A percentile compares a stretch with the other conserved stretches of the same genome.
Evolutionary conservation across 2,113 vertebrate genomes (phyloP).

Genomic region (Tenrec ecaudatus): DNA sequence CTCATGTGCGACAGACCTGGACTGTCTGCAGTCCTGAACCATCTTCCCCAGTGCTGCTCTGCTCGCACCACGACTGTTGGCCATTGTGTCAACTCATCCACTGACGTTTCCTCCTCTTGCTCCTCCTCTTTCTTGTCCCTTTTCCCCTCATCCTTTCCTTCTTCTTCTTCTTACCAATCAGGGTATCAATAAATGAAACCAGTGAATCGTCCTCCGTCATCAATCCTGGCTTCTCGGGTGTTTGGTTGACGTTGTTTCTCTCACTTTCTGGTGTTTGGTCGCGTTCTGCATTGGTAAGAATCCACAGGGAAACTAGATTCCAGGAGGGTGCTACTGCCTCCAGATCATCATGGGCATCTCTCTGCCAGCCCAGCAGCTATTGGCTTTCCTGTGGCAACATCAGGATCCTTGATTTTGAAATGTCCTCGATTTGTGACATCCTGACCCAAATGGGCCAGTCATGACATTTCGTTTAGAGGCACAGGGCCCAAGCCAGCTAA

Average conservation of each 20-base stretch:
- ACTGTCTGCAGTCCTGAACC: neutral
- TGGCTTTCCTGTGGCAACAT: neutral
- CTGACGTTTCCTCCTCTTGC: neutral
- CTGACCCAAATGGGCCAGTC: neutral
- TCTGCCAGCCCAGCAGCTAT: neutral
- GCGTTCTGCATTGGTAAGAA: neutral
- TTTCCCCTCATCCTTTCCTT: neutral
- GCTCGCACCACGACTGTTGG: neutral
- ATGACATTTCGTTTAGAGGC: neutral
- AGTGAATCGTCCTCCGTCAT: neutral
- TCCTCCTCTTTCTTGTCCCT: neutral
- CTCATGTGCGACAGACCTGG: neutral
- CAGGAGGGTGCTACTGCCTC: neutral
- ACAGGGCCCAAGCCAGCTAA: neutral
- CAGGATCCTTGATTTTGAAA: neutral
- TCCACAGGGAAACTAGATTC: neutral
- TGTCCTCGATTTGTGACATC: neutral
- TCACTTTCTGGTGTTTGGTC: neutral
- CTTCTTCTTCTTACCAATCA: too few species aligned
- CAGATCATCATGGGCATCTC: neutral
- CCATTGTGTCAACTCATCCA: neutral
- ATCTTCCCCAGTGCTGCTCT: neutral
- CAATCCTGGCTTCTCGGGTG: neutral
- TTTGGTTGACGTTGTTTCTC: neutral
- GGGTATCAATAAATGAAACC: conserved; percentile 7